Evolutionary conservation across 2,113 vertebrate genomes (phyloP).

Genomic region (Epinephelus cyanopodus): DNA sequence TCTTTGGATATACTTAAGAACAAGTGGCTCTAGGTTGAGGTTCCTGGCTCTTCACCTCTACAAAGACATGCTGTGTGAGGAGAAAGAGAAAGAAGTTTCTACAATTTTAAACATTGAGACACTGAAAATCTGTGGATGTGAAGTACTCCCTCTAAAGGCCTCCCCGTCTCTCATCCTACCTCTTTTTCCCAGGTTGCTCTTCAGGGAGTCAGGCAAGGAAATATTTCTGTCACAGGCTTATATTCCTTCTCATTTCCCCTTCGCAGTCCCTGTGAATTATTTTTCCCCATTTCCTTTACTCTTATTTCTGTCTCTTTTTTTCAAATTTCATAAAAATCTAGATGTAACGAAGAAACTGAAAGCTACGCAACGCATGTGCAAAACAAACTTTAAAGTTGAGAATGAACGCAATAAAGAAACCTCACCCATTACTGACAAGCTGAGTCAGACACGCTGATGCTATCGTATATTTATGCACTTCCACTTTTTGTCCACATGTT

Average conservation of each 20-base stretch:
- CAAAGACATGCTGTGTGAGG: not conserved
- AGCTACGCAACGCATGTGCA: not conserved
- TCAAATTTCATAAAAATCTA: not conserved
- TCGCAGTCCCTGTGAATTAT: not conserved
- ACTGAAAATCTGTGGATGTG: not conserved
- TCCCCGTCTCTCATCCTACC: constrained; percentile 8
- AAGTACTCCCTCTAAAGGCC: constrained; percentile 23
- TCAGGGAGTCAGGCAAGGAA: constrained; percentile 26
- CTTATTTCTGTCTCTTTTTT: not conserved
- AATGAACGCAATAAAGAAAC: not conserved
- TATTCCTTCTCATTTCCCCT: constrained; percentile 34
- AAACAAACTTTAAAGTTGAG: not conserved
- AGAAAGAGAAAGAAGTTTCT: constrained; percentile 7
- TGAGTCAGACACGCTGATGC: not conserved
- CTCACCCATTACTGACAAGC: not conserved
- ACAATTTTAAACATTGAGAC: not conserved
- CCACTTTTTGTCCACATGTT: not conserved
- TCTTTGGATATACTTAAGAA: not conserved
- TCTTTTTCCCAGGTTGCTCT: constrained; percentile 32
- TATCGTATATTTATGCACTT: too few species aligned
- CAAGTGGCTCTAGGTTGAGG: not conserved
- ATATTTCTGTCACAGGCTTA: constrained; percentile 10
- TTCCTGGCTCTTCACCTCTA: not conserved
- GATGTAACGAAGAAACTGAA: not conserved
- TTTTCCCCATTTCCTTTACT: not conserved